Conservation (phyloP, 64 coral and sea anemone genomes). For the Stylophora pistillata region DNA sequence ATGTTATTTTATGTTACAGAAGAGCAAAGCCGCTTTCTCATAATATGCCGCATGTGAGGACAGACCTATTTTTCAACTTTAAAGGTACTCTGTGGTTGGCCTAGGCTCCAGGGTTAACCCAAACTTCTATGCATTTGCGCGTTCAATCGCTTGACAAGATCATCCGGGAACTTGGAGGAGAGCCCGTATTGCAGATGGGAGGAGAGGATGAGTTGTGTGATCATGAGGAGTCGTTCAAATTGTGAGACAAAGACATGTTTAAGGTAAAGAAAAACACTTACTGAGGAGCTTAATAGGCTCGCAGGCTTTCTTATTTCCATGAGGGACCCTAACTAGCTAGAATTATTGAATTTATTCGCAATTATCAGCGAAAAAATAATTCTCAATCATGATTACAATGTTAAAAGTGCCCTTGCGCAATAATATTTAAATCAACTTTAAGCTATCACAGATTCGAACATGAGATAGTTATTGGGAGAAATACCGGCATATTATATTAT, state of each 20-base stretch:
- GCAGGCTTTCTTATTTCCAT: too few relatives aligned
- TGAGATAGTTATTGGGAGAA: too few relatives aligned
- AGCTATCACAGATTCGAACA: too few relatives aligned
- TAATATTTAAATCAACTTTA: too few relatives aligned
- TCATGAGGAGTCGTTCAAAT: slow-evolving; percentile 92
- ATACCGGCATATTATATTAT: too few relatives aligned
- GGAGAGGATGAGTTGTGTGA: slow-evolving; percentile 90
- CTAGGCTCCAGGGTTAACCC: slow-evolving; percentile 90
- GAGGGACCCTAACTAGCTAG: too few relatives aligned
- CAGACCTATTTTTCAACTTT: not conserved
- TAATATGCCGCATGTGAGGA: not conserved
- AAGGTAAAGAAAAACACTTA: slow-evolving; percentile 54
- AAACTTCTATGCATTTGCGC: slow-evolving; percentile 96
- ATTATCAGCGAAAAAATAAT: too few relatives aligned
- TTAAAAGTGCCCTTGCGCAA: too few relatives aligned
- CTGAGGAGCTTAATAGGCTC: too few relatives aligned
- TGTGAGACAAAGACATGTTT: slow-evolving; percentile 88
- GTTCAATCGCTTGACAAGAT: slow-evolving; percentile 83
- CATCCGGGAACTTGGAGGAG: slow-evolving; percentile 85
- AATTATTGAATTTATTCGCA: too few relatives aligned
- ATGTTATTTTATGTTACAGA: not conserved
- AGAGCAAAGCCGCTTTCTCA: not conserved
- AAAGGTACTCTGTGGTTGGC: slow-evolving; percentile 91
- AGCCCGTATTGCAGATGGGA: slow-evolving; percentile 72
- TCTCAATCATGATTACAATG: too few relatives aligned